Evolutionary conservation across 2,113 vertebrate genomes (phyloP).

Genomic region (Mugil cephalus): DNA sequence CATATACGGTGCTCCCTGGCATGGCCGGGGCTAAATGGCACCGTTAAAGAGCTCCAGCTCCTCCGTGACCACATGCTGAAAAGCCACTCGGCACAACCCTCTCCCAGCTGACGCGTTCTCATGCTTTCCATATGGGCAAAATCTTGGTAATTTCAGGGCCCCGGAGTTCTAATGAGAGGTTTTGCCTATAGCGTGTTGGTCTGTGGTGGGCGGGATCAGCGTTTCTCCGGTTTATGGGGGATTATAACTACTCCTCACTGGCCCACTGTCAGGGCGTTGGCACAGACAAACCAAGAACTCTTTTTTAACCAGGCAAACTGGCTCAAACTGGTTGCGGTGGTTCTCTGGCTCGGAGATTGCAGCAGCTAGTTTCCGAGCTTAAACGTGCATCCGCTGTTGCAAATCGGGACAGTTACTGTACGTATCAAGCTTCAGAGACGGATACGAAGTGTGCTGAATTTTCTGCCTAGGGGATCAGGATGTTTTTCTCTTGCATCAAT

Average conservation of each 20-base stretch:
- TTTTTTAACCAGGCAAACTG: conserved; percentile 71
- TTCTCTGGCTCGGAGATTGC: conserved; percentile 13
- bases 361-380: conserved; percentile 11
- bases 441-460: conserved; percentile 19
- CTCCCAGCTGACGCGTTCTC: conserved; percentile 75
- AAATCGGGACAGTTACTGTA: conserved; percentile 16
- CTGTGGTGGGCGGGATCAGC: conserved; percentile 81
- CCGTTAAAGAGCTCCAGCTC: conserved; percentile 68
- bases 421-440: conserved; percentile 2
- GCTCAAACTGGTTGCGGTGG: conserved; percentile 67
- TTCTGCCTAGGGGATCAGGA: conserved; percentile 45
- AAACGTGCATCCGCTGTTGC: conserved; percentile 33
- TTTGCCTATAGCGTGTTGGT: conserved; percentile 74
- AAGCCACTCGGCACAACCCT: conserved; percentile 74
- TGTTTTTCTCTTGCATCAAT: conserved; percentile 24
- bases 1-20: conserved; percentile 52
- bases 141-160: conserved; percentile 81
- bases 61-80: conserved; percentile 76
- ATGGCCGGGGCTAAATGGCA: conserved; percentile 67
- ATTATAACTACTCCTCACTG: conserved; percentile 71
- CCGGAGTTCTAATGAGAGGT: conserved; percentile 82
- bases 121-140: conserved; percentile 80
- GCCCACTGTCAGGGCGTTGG: conserved; percentile 76
- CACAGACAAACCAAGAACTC: conserved; percentile 62
- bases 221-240: conserved; percentile 75